Base-by-base conservation (phyloP, 1,140 invertebrate genomes). In the Panonychus citri region DNA sequence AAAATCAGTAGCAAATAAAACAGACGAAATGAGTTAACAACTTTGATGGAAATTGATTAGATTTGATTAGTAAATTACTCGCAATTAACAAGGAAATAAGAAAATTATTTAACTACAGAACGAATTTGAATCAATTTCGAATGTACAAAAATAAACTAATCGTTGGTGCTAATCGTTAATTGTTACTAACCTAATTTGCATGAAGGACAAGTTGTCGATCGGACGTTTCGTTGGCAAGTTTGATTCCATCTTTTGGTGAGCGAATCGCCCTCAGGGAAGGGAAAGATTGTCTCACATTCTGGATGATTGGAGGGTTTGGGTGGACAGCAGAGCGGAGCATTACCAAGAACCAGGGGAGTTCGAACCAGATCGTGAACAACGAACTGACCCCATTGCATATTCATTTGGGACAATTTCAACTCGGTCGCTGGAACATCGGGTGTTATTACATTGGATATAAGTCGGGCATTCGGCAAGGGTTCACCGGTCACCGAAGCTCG, bases 301-400 rank as follows among this genome's bases (percentile, higher is more conserved):
- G 52, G 34, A 37, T 39, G 52, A 10, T 39, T 21, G 25, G n/a
- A 17, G 15, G 19, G 15, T 21, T 34, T 39, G 5, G 34, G 34
- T 39, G 28, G 28, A 37, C 28, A 53, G 21, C 52, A 53, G 27
- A 37, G 15, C 3, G 52, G 52, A 8, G 34, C 17, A 39, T 34
- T 34, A 15, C 34, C 28, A 1, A 53, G n/a, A 0, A 39, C 27
- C 2, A 37, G 30, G 1, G 52, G 34, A 1, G 52, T 53, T 37
- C 28, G 52, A 34, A 24, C 19, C 19, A 37, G 30, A 37, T 53
- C 34, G 30, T 53, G 52, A 10, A 53, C 52, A 21, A 96, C 64
- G 72, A 95, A 97, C 68, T 97, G 93, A 1, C 93, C 93, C 93
- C 93, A 97, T 69, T 97, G 93, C 93, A 98, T 98, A 1, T 94